Base-by-base conservation (phyloP, 2,888 invertebrate species). In the Cataglyphis altisquamis region DNA sequence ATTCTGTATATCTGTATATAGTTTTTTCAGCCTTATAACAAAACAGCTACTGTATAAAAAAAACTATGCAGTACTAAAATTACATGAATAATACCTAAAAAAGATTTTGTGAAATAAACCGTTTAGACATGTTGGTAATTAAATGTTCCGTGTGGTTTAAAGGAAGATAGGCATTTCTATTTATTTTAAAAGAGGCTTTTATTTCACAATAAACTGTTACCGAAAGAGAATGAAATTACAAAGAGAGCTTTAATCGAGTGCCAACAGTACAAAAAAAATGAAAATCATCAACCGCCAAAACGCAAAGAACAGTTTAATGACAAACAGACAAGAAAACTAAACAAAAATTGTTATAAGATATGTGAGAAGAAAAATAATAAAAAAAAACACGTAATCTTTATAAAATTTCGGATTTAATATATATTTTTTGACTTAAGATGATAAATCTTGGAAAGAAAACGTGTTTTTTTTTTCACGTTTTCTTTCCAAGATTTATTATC, bases 221-320 rank as follows among this genome's bases (percentile, higher is more conserved):
- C 9, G 21, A 4, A 60, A 74, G 60, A 36, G 45, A 72, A 78
- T 21, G 9, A 55, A 55, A 57, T 73, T 78, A 77, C 29, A 74
- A 80, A 74, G n/a, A 68, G 72, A 41, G 29, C 68, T 77, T 10
- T 32, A 77, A 70, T 68, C 39, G 67, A 55, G 15, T 18, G 18
- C 25, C 39, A 77, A 39, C 45, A n/a, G 9, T 9, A 15, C 9
- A 66, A 48, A 66, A 74, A 66, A 48, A 66, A 74, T 45, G 21
- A 52, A 67, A 70, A 52, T 57, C 25, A 70, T 57, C n/a, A 39
- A 21, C 15, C 15, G 41, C 32, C 41, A 41, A 72, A 77, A 52
- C n/a, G 12, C 9, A 72, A 57, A 77, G 21, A 72, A 25, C 10
- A 60, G 21, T 45, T 55, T 68, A 15, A 70, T 45, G 57, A 21